Conservation (phyloP, 1,140 invertebrate genomes). For the Triops longicaudatus region DNA sequence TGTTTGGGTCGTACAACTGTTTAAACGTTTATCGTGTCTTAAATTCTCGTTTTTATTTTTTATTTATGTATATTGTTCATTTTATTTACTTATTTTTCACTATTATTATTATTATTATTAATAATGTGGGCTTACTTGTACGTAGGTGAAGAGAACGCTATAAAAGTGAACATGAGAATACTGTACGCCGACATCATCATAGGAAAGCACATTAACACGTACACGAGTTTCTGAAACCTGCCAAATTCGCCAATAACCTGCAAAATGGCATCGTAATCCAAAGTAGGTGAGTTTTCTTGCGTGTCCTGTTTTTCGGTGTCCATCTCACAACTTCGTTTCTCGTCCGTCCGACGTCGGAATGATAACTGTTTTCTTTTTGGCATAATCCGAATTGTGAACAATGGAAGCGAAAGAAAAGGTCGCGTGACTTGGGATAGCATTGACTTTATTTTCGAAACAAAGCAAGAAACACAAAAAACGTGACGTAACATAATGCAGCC, state of each 20-base stretch:
- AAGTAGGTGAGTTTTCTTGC: neutral
- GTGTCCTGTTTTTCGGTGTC: neutral
- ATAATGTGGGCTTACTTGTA: constrained; percentile 1
- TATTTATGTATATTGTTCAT: too few relatives aligned
- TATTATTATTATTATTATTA: too few relatives aligned
- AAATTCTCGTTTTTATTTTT: neutral
- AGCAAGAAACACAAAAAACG: neutral
- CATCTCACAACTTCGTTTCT: neutral
- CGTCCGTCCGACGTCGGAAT: neutral
- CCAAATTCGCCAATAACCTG: neutral
- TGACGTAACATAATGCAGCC: neutral
- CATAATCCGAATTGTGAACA: neutral
- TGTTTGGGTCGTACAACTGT: neutral
- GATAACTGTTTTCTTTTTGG: neutral
- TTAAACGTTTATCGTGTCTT: neutral
- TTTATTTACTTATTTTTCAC: too few relatives aligned
- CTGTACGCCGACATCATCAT: neutral
- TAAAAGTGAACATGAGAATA: neutral
- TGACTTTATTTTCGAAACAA: neutral
- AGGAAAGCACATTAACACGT: neutral
- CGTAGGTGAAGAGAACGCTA: neutral
- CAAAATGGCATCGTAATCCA: neutral
- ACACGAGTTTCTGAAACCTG: neutral
- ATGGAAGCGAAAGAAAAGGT: neutral
- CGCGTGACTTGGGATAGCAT: neutral